Base-by-base conservation (phyloP, 2,797 vertebrate genomes). In the Anguilla megastoma region DNA sequence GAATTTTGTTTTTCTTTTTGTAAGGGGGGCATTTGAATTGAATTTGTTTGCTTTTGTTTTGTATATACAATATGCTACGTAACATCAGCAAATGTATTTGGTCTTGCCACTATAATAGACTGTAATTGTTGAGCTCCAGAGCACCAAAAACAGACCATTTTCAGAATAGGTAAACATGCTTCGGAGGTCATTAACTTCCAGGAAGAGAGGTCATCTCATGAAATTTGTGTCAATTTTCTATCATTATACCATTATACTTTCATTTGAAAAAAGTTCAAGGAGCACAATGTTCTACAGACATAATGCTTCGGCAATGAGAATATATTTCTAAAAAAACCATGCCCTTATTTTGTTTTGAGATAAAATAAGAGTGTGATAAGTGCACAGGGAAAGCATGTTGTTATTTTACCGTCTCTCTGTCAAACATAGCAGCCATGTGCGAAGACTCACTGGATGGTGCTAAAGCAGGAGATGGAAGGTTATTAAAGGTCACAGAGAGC, bases 381-480 rank as follows among this genome's bases (percentile, higher is more conserved):
- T 21, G 6, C 6, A n/a, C 79, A 24, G 21, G 41, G 79, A 48
- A 82, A 48, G 79, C 45, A 50, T 10, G 21, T 7, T 50, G 9
- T 82, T 33, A 50, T 14, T 82, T 48, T 82, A 0, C 79, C 10
- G 6, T 2, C 5, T 82, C 41, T 82, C 21, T 3, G 90, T 90
- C 24, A 85, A 58, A 83, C 36, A 87, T 30, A 66, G 56, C 85
- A 21, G 86, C 90, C 79, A 89, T 89, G 88, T 24, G 58, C n/a
- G 52, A 83, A 88, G 89, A 21, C 18, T 48, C 54, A 50, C 87
- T 66, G 24, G 71, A 16, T 24, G 1, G 27, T 50, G 41, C 87
- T 58, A 30, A 85, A 50, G 21, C 36, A 85, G 84, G 71, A 24
- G 18, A 86, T 91, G 89, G 89, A 45, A 87, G 86, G 74, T 52